Conservation (phyloP, 2,888 invertebrate species). For the Campoletis raptor region DNA sequence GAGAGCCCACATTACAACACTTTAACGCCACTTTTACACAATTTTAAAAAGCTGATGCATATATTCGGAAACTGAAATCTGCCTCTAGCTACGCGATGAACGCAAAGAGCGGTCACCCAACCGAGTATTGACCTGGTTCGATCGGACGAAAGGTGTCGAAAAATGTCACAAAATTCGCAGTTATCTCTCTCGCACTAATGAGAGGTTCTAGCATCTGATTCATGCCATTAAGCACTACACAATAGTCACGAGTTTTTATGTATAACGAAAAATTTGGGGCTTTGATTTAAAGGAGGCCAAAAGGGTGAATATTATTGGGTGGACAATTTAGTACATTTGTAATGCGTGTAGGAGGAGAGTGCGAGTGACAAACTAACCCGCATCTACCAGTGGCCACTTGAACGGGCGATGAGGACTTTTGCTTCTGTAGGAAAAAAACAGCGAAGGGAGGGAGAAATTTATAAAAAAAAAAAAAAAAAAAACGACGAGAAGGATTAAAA, state of each 20-base stretch:
- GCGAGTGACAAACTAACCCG: conserved; percentile 80
- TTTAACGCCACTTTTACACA: too few relatives aligned
- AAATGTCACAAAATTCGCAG: too few relatives aligned
- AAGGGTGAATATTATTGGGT: not conserved
- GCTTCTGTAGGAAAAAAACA: conserved; percentile 68
- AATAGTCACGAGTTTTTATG: not conserved
- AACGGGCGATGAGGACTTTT: conserved; percentile 80
- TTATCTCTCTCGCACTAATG: too few relatives aligned
- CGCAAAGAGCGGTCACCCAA: too few relatives aligned
- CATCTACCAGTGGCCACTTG: conserved; percentile 78
- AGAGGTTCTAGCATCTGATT: too few relatives aligned
- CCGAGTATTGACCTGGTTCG: too few relatives aligned
- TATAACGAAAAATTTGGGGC: not conserved
- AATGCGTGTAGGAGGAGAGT: conserved; percentile 61
- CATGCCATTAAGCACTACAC: not conserved
- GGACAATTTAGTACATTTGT: conserved; percentile 5
- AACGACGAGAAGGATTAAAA: conserved; percentile 46
- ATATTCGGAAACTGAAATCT: too few relatives aligned
- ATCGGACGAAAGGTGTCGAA: too few relatives aligned
- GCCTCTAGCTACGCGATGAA: too few relatives aligned
- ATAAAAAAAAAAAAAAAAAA: conserved; percentile 47
- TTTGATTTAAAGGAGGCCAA: not conserved
- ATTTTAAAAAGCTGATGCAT: too few relatives aligned
- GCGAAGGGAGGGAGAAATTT: conserved; percentile 39
- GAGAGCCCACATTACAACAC: too few relatives aligned